Base-by-base conservation (phyloP, 1,140 invertebrate species). In the Eurosta solidaginis region DNA sequence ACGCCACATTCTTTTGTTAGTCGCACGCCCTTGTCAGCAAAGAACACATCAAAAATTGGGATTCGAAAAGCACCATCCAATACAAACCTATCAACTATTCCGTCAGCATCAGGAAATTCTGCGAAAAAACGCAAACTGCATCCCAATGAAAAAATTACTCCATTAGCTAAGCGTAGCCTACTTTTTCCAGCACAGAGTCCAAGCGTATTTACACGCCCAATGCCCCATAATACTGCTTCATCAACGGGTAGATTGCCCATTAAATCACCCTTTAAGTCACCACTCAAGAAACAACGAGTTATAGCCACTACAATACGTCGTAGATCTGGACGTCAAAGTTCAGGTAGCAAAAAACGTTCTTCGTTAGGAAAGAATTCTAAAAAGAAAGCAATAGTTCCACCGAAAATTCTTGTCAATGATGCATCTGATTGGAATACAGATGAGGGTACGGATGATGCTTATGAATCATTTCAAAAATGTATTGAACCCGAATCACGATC, bases 31-130 rank as follows among this genome's bases (percentile, higher is more conserved):
- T 77, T 84, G 63, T 82, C 82, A 0, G 33, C 80, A 7, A 81
- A 77, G 29, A 85, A 85, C 42, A 73, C 73, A n/a, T 87, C 85
- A 5, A 81, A 82, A 1, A 80, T 82, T 79, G 84, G 83, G 3
- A 50, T 86, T n/a, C 77, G 81, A 3, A 85, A 80, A 79, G 84
- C 85, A n/a, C 84, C 85, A 1, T 86, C 84, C 36, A 78, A 75
- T 29, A 63, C 52, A 20, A 77, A 81, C 47, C 33, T 79, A 6
- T 50, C 50, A 17, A 22, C 27, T 47, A 14, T 77, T 6, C 40
- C 76, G 4, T 68, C 74, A n/a, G 7, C 22, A 5, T 25, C 25
- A 9, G 36, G 22, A 25, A 44, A 10, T n/a, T 82, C 79, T 44
- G 80, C 84, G 0, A 79, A 82, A 59, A 83, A 83, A 27, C 73